Conservation (phyloP, 2,113 vertebrate genomes). For the Xenus cinereus region DNA sequence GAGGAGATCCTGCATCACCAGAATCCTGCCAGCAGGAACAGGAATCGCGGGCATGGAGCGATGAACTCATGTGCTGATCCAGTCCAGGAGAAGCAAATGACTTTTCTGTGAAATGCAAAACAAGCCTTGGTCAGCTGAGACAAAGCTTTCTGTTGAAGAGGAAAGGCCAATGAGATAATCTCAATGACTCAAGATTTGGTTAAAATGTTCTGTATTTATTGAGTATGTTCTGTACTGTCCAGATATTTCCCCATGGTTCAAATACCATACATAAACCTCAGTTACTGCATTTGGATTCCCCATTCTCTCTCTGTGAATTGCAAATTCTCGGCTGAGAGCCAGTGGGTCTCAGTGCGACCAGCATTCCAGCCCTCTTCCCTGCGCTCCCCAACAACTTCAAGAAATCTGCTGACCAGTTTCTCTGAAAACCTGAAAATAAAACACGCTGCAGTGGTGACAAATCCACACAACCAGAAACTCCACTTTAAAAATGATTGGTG, state of each 20-base stretch:
- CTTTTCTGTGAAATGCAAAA: background rate
- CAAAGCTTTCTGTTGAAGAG: background rate
- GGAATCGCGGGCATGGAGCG: background rate
- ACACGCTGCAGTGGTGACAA: background rate
- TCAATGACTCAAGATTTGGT: slow-evolving; percentile 31
- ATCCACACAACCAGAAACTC: background rate
- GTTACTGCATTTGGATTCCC: background rate
- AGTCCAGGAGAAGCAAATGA: background rate
- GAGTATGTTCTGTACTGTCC: background rate
- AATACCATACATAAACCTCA: background rate
- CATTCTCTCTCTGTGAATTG: background rate
- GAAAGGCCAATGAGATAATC: slow-evolving; percentile 21
- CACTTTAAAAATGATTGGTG: background rate
- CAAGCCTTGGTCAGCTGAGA: background rate
- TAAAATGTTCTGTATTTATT: slow-evolving; percentile 14
- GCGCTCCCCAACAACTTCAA: background rate
- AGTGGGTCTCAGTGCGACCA: background rate
- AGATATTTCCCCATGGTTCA: background rate
- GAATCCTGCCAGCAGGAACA: background rate
- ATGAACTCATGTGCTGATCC: background rate
- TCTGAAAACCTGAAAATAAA: slow-evolving; percentile 13
- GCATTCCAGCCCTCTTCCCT: background rate
- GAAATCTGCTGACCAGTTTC: slow-evolving; percentile 21
- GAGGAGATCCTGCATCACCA: accelerated
- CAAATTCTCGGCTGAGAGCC: background rate